Evolutionary conservation across 2,113 vertebrate species (phyloP).

Genomic region (Chrysemys picta): DNA sequence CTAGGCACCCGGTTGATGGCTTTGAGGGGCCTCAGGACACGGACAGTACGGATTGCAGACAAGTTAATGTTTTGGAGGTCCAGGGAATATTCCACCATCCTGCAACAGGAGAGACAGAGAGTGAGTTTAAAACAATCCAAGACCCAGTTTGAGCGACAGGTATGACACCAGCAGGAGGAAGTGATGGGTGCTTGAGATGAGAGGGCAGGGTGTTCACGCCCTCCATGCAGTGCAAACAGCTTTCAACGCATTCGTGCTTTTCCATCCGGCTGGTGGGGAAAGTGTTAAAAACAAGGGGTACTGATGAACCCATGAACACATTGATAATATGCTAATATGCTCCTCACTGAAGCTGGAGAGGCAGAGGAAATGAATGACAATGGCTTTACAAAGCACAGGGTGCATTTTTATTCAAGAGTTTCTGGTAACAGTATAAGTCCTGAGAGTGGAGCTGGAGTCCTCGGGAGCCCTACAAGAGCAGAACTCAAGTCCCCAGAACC

Average conservation of each 20-base stretch:
- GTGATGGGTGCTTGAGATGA: neutral
- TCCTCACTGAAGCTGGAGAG: neutral
- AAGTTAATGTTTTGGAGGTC: constrained; percentile 99
- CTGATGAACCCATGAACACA: neutral
- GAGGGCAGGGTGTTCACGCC: neutral
- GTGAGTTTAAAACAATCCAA: neutral
- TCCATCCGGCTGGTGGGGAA: neutral
- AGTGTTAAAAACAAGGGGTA: neutral
- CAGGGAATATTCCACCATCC: constrained; percentile 98
- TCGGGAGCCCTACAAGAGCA: neutral
- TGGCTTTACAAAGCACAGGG: neutral
- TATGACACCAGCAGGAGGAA: neutral
- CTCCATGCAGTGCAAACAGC: neutral
- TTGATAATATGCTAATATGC: neutral
- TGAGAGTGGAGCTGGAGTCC: neutral
- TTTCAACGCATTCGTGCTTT: neutral
- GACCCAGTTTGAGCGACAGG: neutral
- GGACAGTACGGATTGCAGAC: constrained; percentile 96
- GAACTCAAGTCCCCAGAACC: neutral
- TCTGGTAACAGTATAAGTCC: neutral
- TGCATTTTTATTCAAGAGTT: neutral
- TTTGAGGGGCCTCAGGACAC: constrained; percentile 96
- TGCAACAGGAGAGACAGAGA: constrained; percentile 70
- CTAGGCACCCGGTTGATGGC: constrained; percentile 99
- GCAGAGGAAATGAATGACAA: neutral